phyloP scores from a whole-genome alignment of 30 jellyfish, hydroid and myxozoan genomes.

The Mastigias papua region DNA sequence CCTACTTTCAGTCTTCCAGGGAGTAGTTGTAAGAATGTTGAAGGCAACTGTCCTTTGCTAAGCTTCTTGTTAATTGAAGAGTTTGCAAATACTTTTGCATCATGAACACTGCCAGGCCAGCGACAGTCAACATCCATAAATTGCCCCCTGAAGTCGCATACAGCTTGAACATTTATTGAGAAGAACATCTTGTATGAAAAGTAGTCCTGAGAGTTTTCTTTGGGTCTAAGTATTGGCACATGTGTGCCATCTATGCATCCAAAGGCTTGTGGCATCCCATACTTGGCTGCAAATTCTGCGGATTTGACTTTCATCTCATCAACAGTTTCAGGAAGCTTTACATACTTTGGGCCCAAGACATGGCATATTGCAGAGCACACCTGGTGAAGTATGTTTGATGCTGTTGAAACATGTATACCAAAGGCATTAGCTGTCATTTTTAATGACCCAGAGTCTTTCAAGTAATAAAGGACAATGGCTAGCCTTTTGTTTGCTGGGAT shows the following conservation, averaged over 20 bases:
- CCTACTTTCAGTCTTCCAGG: constrained; percentile 19
- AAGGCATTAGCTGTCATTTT: neutral
- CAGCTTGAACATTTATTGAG: constrained; percentile 46
- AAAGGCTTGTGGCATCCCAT: constrained; percentile 54
- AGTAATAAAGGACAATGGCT: neutral
- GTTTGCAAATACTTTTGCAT: constrained; percentile 61
- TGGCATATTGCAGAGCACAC: neutral
- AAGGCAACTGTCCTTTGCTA: constrained; percentile 27
- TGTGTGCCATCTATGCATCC: constrained; percentile 61
- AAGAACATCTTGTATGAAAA: constrained; percentile 14
- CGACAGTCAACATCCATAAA: constrained; percentile 58
- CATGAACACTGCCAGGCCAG: constrained; percentile 67
- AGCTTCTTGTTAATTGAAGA: constrained; percentile 29
- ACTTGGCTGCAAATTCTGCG: constrained; percentile 49
- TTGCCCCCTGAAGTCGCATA: constrained; percentile 33
- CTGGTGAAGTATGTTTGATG: neutral
- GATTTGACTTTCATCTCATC: constrained; percentile 28
- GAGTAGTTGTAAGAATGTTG: neutral
- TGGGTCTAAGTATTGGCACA: constrained; percentile 31
- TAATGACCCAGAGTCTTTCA: neutral
- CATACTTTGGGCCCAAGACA: constrained; percentile 33
- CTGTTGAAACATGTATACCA: neutral
- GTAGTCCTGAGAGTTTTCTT: constrained; percentile 19
- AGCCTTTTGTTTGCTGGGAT: neutral
- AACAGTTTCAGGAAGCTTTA: constrained; percentile 21